Evolutionary conservation across 2,797 vertebrate species (phyloP).

Genomic region (Pampus argenteus): DNA sequence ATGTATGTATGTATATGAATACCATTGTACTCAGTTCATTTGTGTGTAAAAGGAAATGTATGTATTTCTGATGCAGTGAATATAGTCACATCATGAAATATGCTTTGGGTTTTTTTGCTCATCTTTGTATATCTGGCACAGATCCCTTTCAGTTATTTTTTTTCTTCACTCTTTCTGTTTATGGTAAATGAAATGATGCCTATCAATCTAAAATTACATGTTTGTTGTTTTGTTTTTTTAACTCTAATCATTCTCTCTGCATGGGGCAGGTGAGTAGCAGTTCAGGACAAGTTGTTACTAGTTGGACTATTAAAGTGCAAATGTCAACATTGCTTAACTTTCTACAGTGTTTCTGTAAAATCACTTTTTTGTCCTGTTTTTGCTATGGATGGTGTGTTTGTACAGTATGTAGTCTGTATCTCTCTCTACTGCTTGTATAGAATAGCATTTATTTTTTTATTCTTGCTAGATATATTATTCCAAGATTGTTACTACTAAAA

Average conservation of each 20-base stretch:
- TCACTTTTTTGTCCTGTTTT: conserved; percentile 30
- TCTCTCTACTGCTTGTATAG: conserved; percentile 70
- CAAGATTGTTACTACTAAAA: conserved; percentile 52
- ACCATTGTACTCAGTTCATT: conserved; percentile 59
- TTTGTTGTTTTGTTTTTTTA: background rate
- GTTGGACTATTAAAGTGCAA: conserved; percentile 21
- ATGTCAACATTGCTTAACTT: conserved; percentile 27
- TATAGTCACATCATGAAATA: conserved; percentile 47
- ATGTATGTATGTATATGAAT: conserved; percentile 55
- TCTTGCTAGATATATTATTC: conserved; percentile 73
- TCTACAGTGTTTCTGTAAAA: conserved; percentile 25
- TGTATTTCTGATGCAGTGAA: conserved; percentile 56
- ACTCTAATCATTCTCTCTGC: conserved; percentile 19
- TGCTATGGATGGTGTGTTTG: conserved; percentile 42
- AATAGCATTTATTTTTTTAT: conserved; percentile 80
- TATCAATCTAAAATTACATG: conserved; percentile 18
- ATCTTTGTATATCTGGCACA: conserved; percentile 65
- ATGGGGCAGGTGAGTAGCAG: conserved; percentile 15
- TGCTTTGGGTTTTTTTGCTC: conserved; percentile 36
- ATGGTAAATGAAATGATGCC: conserved; percentile 25
- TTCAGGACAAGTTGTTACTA: conserved; percentile 12
- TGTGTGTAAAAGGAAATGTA: conserved; percentile 67
- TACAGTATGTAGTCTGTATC: conserved; percentile 61
- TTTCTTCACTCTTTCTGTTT: conserved; percentile 24
- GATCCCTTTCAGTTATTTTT: conserved; percentile 22